Evolutionary conservation across 64 coral and sea anemone species (phyloP).

Genomic region (Hydrozoanthus tunicans): DNA sequence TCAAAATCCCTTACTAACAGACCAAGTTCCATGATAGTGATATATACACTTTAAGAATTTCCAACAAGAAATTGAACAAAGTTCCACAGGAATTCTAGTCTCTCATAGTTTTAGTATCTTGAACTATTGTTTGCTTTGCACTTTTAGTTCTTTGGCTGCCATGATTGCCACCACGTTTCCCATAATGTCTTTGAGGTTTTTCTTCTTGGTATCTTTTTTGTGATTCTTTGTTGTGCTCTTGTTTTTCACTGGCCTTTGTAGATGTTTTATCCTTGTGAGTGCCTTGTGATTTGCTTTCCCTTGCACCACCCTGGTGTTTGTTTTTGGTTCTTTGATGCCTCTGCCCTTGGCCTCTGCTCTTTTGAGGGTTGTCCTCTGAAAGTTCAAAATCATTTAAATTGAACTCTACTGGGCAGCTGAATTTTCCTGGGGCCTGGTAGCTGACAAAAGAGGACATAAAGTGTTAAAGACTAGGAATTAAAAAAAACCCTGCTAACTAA

Average conservation of each 20-base stretch:
- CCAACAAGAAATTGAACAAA: too few species aligned
- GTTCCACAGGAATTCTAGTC: neutral
- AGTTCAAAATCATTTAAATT: slow-evolving; percentile 73
- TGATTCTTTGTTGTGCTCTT: neutral
- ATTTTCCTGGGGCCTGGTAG: slow-evolving; percentile 84
- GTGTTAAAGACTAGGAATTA: neutral
- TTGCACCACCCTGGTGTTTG: neutral
- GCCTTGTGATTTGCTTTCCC: neutral
- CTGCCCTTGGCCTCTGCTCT: neutral
- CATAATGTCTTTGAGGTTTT: neutral
- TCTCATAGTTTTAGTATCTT: neutral
- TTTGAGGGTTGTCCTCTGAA: slow-evolving; percentile 61
- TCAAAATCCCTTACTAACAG: too few species aligned
- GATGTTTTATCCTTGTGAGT: neutral
- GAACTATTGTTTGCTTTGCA: neutral
- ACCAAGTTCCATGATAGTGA: too few species aligned
- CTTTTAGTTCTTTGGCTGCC: slow-evolving; percentile 20
- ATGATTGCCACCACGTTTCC: slow-evolving; percentile 30
- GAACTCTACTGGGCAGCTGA: slow-evolving; percentile 66
- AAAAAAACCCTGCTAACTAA: too few species aligned
- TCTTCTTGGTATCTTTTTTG: neutral
- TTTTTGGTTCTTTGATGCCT: neutral
- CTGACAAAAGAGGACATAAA: slow-evolving; percentile 16
- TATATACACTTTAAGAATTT: too few species aligned
- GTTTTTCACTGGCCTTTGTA: neutral